Evolutionary conservation across 2,888 invertebrate genomes (phyloP).

Genomic region (Apodemia zela): DNA sequence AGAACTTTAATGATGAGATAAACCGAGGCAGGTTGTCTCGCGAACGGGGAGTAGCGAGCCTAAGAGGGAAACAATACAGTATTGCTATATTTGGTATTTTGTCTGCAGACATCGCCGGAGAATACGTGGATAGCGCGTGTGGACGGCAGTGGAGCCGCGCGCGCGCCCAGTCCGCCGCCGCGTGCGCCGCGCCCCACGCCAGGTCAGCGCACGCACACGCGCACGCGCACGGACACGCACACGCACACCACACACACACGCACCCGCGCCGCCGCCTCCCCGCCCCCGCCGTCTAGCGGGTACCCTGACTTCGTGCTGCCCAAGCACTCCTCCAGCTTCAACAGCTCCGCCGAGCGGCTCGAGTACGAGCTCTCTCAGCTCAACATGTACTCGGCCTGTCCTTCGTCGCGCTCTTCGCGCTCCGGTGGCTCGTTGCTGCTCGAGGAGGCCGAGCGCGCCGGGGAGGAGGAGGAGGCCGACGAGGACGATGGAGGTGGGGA

Average conservation of each 20-base stretch:
- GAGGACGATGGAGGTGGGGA: conserved; percentile 32
- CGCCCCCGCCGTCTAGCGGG: conserved; percentile 59
- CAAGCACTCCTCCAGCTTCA: conserved; percentile 68
- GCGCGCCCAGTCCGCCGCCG: conserved; percentile 76
- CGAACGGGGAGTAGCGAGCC: too few relatives aligned
- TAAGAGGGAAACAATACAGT: too few relatives aligned
- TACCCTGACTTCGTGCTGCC: conserved; percentile 71
- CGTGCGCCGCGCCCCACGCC: conserved; percentile 69
- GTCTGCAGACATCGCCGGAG: conserved; percentile 70
- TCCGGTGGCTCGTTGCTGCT: conserved; percentile 57
- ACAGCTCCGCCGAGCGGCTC: conserved; percentile 68
- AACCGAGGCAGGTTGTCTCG: too few relatives aligned
- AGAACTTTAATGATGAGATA: too few relatives aligned
- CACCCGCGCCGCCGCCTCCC: conserved; percentile 54
- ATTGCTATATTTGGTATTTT: neutral
- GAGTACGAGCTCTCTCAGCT: conserved; percentile 80
- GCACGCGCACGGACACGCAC: conserved; percentile 39
- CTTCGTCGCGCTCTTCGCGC: conserved; percentile 64
- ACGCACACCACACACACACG: conserved; percentile 58
- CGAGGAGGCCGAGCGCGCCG: conserved; percentile 38
- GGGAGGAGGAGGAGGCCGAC: conserved; percentile 21
- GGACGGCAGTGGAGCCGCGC: conserved; percentile 64
- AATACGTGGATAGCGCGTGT: conserved; percentile 73
- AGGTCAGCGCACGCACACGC: conserved; percentile 60
- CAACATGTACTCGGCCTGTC: conserved; percentile 78